Percentiles rank a stretch among this genome's conserved stretches.
Evolutionary conservation across 2,888 invertebrate genomes (phyloP).

Genomic region (Hemicrepidius hirtus): DNA sequence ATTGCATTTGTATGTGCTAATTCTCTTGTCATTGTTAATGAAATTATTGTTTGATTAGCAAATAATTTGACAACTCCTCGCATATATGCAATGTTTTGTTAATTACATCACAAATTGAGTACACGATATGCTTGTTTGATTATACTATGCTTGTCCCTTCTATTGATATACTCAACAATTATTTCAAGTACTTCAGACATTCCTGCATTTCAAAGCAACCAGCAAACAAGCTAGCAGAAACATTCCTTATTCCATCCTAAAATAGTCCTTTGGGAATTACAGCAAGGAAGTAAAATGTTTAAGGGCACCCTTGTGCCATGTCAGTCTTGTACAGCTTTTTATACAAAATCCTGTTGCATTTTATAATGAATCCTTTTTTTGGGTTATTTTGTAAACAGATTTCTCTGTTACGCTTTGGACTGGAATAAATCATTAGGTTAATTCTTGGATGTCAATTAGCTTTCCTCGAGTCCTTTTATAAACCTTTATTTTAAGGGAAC

Average conservation of each 20-base stretch:
- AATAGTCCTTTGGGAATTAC: conserved; percentile 1
- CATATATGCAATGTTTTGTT: background rate
- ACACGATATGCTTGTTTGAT: conserved; percentile 26
- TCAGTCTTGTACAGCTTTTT: conserved; percentile 8
- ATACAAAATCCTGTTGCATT: conserved; percentile 21
- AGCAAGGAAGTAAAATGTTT: conserved; percentile 9
- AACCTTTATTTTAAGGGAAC: background rate
- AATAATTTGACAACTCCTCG: conserved; percentile 23
- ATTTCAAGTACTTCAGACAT: background rate
- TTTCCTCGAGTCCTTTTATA: background rate
- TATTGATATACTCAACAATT: background rate
- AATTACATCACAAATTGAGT: conserved; percentile 5
- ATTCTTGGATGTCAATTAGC: conserved; percentile 4
- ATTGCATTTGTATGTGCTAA: conserved; percentile 1
- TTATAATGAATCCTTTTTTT: background rate
- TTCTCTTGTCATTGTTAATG: conserved; percentile 13
- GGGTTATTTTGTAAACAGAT: no score
- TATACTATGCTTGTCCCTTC: conserved; percentile 3
- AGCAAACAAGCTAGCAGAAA: conserved; percentile 6
- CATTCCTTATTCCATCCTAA: conserved; percentile 10
- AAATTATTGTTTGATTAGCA: conserved; percentile 39
- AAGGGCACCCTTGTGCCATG: conserved; percentile 10
- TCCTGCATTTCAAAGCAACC: background rate
- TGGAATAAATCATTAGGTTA: conserved; percentile 13
- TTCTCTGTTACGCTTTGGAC: no score